phyloP scores from a whole-genome alignment of 2,888 invertebrate species.

The Drosophila melanosoma region DNA sequence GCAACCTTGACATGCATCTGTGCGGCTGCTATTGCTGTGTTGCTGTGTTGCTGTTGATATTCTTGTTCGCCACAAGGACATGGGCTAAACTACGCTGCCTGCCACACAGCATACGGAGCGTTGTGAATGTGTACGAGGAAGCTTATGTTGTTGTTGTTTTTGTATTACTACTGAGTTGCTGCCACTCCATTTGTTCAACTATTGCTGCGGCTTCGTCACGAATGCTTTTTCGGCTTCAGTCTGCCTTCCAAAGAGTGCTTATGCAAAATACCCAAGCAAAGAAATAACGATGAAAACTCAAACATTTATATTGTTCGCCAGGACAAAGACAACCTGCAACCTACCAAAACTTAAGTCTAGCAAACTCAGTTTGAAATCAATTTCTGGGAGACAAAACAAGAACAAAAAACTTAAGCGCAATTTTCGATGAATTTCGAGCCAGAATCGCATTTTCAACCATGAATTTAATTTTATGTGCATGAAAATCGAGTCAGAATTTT shows the following conservation, averaged over 20 bases:
- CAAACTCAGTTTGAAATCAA: background rate
- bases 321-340: background rate
- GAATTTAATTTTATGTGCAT: background rate
- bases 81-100: conserved; percentile 7
- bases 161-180: background rate
- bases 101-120: conserved; percentile 2
- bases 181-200: conserved; percentile 57
- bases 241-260: conserved; percentile 22
- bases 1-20: conserved; percentile 78
- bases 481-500: background rate
- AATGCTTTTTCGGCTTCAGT: conserved; percentile 35
- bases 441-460: background rate
- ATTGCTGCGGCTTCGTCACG: conserved; percentile 61
- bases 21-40: conserved; percentile 50
- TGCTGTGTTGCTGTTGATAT: conserved; percentile 12
- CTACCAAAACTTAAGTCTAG: too few species aligned
- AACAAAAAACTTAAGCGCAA: background rate
- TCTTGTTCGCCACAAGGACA: conserved; percentile 56
- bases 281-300: conserved; percentile 12
- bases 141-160: conserved; percentile 10
- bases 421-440: background rate
- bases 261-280: conserved; percentile 36
- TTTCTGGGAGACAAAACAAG: background rate
- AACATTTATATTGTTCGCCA: background rate
- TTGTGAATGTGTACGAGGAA: background rate